Conservation (phyloP, 1,140 invertebrate species). For the Camponotus floridanus region DNA sequence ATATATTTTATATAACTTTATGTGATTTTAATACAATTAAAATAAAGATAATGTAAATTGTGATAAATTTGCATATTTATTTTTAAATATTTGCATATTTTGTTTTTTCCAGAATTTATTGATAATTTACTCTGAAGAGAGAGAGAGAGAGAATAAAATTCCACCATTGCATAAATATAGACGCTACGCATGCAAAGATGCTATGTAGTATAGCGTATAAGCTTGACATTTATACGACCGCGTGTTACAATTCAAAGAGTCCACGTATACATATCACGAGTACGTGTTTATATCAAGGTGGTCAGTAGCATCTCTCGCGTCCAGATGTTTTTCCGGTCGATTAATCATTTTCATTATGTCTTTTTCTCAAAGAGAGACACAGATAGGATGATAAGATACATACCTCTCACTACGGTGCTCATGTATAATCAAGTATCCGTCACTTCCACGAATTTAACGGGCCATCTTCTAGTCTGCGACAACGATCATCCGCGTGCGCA, state of each 20-base stretch:
- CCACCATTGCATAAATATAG: too few species aligned
- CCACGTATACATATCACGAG: constrained; percentile 61
- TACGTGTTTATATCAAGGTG: constrained; percentile 18
- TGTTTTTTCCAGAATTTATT: too few species aligned
- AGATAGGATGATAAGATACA: not conserved
- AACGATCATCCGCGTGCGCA: not conserved
- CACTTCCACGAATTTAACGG: not conserved
- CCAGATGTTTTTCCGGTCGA: not conserved
- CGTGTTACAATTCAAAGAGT: constrained; percentile 66
- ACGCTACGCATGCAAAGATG: too few species aligned
- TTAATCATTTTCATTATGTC: not conserved
- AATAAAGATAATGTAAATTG: not conserved
- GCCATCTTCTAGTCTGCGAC: not conserved
- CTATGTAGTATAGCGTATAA: not conserved
- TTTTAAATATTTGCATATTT: too few species aligned
- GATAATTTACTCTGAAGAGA: too few species aligned
- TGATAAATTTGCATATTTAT: not conserved
- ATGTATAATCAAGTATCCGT: not conserved
- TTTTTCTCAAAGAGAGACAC: not conserved
- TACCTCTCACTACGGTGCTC: constrained; percentile 19
- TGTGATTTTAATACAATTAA: not conserved
- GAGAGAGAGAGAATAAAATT: too few species aligned
- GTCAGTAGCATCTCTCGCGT: constrained; percentile 55
- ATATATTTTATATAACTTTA: not conserved
- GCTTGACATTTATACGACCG: constrained; percentile 30